Conservation (phyloP, 2,888 invertebrate genomes). For the Athrips mouffetella region DNA sequence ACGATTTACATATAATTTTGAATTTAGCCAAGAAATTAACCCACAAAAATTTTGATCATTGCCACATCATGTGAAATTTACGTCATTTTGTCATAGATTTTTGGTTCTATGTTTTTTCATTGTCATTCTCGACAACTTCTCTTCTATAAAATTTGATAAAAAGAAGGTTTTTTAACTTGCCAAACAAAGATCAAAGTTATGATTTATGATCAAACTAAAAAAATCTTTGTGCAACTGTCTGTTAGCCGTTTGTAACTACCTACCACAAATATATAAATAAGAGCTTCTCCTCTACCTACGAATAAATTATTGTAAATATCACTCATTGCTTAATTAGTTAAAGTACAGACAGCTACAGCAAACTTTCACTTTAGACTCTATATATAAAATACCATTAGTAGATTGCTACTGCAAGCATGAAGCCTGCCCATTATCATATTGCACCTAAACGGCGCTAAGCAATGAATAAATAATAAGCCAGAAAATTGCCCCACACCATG, state of each 20-base stretch:
- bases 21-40: not conserved
- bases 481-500: not conserved
- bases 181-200: too few relatives aligned
- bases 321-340: too few relatives aligned
- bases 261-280: too few relatives aligned
- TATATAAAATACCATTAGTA: not conserved
- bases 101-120: not conserved
- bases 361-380: too few relatives aligned
- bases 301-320: too few relatives aligned
- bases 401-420: not conserved
- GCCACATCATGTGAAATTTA: not conserved
- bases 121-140: not conserved
- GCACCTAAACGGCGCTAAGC: slow-evolving; percentile 24
- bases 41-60: slow-evolving; percentile 2
- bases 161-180: too few relatives aligned
- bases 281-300: too few relatives aligned
- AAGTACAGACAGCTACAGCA: too few relatives aligned
- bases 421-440: slow-evolving; percentile 23
- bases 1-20: not conserved
- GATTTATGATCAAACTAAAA: too few relatives aligned
- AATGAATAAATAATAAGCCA: slow-evolving; percentile 35
- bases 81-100: not conserved
- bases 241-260: too few relatives aligned
- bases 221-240: too few relatives aligned
- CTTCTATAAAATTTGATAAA: too few relatives aligned